Evolutionary conservation across 2,797 vertebrate genomes (phyloP), one percentile per base, ranked within the genome.

Genomic region (Chaetophractus vellerosus): DNA sequence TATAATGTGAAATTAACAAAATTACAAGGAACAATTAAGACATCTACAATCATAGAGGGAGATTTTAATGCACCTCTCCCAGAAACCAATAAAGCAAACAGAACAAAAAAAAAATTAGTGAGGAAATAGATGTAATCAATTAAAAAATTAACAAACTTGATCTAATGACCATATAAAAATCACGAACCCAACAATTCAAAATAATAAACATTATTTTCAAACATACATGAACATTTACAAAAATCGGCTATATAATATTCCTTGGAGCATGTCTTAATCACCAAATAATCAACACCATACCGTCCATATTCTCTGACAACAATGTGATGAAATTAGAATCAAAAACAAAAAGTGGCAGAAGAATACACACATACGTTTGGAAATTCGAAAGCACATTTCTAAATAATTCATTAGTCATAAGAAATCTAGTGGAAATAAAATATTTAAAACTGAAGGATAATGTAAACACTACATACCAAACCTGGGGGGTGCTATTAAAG

Each of bases 401-500:
- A 91, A 95, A 95, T 93, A 95, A 96, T 96, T 96, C 71, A 93
- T 83, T 88, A 91, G 18, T 45, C 75, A 48, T 79, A 95, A 91
- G 57, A 93, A 95, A 93, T 88, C 89, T 95, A 45, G 41, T 6
- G 55, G 87, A 85, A 95, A 96, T 91, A 91, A 96, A 96, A 96
- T 95, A 96, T 96, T 97, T 94, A 96, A 95, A 92, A 94, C 71
- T 41, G 88, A 96, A 82, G 36, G 75, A 86, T 75, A 95, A 38
- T 1, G 64, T 33, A 89, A 94, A 96, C 18, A 87, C n/a, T 85
- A 71, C n/a, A 21, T 93, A 41, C 83, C 87, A 91, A 91, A 93
- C n/a, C 80, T 92, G 83, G 38, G 48, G 33, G 36, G 38, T 66
- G 45, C 63, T 78, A n/a, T 64, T 78, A 61, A 76, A 75, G 9